Evolutionary conservation across 2,113 vertebrate genomes (phyloP), one percentile per base, ranked within the genome.

Genomic region (Paramisgurnus dabryanus): DNA sequence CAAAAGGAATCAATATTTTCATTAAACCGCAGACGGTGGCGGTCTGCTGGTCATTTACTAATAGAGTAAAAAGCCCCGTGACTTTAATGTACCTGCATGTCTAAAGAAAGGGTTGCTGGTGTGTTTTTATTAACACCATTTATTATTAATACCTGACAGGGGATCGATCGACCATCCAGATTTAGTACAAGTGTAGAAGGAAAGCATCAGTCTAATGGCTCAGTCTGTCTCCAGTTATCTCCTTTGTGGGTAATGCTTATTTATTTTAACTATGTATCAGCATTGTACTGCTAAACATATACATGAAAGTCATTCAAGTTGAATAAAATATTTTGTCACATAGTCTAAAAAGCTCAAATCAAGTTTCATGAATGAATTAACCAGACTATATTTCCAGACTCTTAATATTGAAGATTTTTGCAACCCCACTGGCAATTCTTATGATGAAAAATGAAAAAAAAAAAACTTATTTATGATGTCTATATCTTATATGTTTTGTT

Each of bases 1-100:
- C 17, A 65, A 82, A 76, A 87, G 60, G 15, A 75, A 18, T 89
- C 69, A 85, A 76, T n/a, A 34, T 82, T 83, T 87, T 74, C 55
- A 6, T 57, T 57, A 55, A 64, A 79, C 60, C 66, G 50, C 57
- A 68, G 53, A 82, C 64, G 57, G 22, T 67, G 63, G 18, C 53
- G n/a, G 39, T 39, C 60, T 11, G 50, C 63, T 66, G 57, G 58
- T 71, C 74, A 49, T 61, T 57, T 64, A 73, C 55, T 85, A 74
- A 72, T 72, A 69, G 60, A 77, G 50, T 15, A 69, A 65, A 39
- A 55, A 27, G 27, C 58, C 34, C 57, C 6, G 9, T n/a, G 53
- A 18, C 27, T 58, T 53, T 43, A 60, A 45, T 18, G 57, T 47
- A 10, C 45, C 17, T 6, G 17, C 55, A 57, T 64, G 60, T 83